Evolutionary conservation across 1,140 invertebrate species (phyloP), one percentile per base, ranked within the genome.

Genomic region (Drosophila albomicans): DNA sequence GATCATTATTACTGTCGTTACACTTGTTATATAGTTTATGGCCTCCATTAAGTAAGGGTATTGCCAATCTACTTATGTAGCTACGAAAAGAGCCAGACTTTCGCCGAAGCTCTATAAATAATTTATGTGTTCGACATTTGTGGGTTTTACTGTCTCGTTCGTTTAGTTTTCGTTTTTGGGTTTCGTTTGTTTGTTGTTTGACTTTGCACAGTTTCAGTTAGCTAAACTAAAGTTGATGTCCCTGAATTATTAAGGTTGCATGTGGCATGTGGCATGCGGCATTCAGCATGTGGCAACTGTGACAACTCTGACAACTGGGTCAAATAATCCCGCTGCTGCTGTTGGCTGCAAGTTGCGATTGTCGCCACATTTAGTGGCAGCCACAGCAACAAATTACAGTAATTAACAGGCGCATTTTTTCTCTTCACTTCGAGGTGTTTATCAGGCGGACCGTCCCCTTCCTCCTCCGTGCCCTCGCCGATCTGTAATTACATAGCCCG

Each of bases 191-290:
- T 74, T 59, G 51, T 57, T 57, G 15, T 57, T 57, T 57, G 54
- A 5, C 28, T 32, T 48, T 61, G 41, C 8, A 32, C n/a, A n/a
- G 62, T 46, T 58, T 8, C 13, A 52, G 69, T 72, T 65, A 38
- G 56, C 15, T 10, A n/a, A 49, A 8, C 48, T 68, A 61, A 75
- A 79, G 79, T 77, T 81, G 73, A 77, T 81, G 78, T 67, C 70
- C 68, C 76, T 88, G 74, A 88, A 84, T 89, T 78, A 88, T 87
- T 88, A 69, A 87, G 45, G 58, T 75, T 75, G 62, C 68, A 72
- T 72, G 68, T 30, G 54, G 46, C 56, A 56, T 56, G 49, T 2
- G 59, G 51, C 61, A 28, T 15, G n/a, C 8, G 62, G 49, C 63
- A 15, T 15, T 15, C 15, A 15, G 15, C 15, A 41, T 32, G 46